Evolutionary conservation across 2,888 invertebrate species (phyloP).

Genomic region (Merodon equestris): DNA sequence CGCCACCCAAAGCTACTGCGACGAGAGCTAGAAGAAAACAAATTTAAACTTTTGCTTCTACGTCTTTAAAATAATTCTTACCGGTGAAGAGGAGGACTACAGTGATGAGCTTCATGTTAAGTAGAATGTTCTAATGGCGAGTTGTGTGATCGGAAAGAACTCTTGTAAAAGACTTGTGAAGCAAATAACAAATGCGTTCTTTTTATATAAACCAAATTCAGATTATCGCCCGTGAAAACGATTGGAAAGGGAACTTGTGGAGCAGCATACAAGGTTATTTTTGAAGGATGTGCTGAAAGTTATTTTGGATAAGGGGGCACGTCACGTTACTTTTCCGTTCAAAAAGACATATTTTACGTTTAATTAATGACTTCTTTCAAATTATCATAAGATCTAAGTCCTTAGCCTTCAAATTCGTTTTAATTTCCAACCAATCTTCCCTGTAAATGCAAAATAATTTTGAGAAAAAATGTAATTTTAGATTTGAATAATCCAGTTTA

Average conservation of each 20-base stretch:
- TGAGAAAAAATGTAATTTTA: too few relatives aligned
- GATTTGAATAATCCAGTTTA: too few relatives aligned
- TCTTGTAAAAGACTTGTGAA: slow-evolving; percentile 3
- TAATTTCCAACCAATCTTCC: too few relatives aligned
- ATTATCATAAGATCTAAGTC: too few relatives aligned
- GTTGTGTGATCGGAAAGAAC: neutral
- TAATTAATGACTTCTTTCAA: too few relatives aligned
- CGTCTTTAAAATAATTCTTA: neutral
- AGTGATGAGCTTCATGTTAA: slow-evolving; percentile 36
- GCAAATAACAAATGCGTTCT: neutral
- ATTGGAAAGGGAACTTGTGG: neutral
- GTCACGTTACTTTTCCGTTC: neutral
- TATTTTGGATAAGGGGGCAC: neutral
- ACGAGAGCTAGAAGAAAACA: slow-evolving; percentile 17
- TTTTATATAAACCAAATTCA: slow-evolving; percentile 25
- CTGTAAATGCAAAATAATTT: too few relatives aligned
- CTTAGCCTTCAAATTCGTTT: too few relatives aligned
- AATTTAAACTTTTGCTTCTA: too few relatives aligned
- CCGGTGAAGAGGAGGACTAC: slow-evolving; percentile 24
- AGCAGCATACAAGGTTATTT: neutral
- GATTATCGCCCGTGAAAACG: neutral
- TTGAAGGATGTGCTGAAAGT: neutral
- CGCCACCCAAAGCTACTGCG: slow-evolving; percentile 21
- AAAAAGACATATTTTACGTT: too few relatives aligned
- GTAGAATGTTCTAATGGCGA: neutral